Evolutionary conservation across 1,140 invertebrate genomes (phyloP), one percentile per base, ranked within the genome.

Genomic region (Drosophila novamexicana): DNA sequence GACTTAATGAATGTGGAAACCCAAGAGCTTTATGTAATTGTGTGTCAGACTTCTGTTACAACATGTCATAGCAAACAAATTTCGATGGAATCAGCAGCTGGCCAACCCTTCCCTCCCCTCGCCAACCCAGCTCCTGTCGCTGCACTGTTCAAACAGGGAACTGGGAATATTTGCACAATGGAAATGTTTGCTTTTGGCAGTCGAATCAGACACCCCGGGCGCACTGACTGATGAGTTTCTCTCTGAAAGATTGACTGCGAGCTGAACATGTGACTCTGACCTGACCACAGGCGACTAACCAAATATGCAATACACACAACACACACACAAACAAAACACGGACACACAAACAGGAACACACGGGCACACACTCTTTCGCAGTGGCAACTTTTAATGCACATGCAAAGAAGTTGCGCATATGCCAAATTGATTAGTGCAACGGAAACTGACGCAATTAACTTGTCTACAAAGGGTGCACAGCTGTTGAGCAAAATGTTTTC

Each of bases 361-460:
- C n/a, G 5, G n/a, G 5, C 14, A 7, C 36, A 40, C 9, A 40
- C 37, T 12, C 10, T 40, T 2, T 22, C 7, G 50, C 18, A 47
- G 12, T 4, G 7, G 59, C 9, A 50, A 32, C 29, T 47, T 32
- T 16, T 54, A 39, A 70, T 63, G 49, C 10, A 7, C 58, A 45
- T 68, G 56, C 50, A 40, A 67, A 56, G 39, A 61, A 63, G 50
- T 71, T 63, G 49, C 16, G 44, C 54, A 61, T 54, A 59, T 40
- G 45, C 12, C 36, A 71, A 75, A 75, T 75, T 75, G 73, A 75
- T 75, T 71, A 71, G 54, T 42, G 67, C 72, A 75, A 45, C 67
- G 58, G 65, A 70, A 75, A 58, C 67, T 52, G 50, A 49, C 14
- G 29, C 66, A 75, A 75, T 70, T 69, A 75, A 50, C 44, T 50